phyloP scores from a whole-genome alignment of 2,888 invertebrate species.

The Acanthopleura granulata region DNA sequence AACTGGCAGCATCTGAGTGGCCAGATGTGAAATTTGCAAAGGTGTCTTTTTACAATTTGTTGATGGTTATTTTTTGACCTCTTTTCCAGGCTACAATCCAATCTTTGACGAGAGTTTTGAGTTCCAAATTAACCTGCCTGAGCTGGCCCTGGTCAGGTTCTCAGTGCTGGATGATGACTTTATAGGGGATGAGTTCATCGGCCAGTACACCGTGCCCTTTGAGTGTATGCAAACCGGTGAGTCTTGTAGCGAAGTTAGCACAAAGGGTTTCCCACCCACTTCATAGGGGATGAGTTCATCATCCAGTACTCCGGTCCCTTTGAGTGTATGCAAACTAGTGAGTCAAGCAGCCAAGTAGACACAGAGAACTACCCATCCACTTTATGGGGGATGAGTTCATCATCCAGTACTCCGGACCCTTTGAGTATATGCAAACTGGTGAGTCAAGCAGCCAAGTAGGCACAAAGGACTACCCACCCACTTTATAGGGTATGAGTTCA shows the following conservation, averaged over 20 bases:
- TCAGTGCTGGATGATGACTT: constrained; percentile 73
- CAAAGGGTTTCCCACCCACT: too few relatives aligned
- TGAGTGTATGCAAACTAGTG: constrained; percentile 74
- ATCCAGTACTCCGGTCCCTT: constrained; percentile 76
- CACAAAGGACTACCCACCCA: too few relatives aligned
- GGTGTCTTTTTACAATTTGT: neutral
- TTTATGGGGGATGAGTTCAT: constrained; percentile 75
- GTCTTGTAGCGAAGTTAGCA: constrained; percentile 15
- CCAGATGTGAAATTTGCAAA: neutral
- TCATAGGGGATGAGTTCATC: constrained; percentile 75
- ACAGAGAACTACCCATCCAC: too few relatives aligned
- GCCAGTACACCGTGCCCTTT: constrained; percentile 76
- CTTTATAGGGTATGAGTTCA: constrained; percentile 75
- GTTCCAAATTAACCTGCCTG: constrained; percentile 74
- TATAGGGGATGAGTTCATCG: constrained; percentile 75
- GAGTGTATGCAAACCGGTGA: constrained; percentile 74
- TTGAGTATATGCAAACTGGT: constrained; percentile 75
- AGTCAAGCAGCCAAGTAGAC: constrained; percentile 23
- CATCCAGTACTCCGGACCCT: constrained; percentile 75
- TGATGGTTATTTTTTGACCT: neutral
- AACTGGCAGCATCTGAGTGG: neutral
- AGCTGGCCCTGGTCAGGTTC: constrained; percentile 74
- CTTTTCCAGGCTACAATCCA: constrained; percentile 71
- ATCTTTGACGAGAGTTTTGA: constrained; percentile 76
- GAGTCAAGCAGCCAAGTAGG: constrained; percentile 25